Evolutionary conservation across 2,888 invertebrate genomes (phyloP).

Genomic region (Eledona agricola): DNA sequence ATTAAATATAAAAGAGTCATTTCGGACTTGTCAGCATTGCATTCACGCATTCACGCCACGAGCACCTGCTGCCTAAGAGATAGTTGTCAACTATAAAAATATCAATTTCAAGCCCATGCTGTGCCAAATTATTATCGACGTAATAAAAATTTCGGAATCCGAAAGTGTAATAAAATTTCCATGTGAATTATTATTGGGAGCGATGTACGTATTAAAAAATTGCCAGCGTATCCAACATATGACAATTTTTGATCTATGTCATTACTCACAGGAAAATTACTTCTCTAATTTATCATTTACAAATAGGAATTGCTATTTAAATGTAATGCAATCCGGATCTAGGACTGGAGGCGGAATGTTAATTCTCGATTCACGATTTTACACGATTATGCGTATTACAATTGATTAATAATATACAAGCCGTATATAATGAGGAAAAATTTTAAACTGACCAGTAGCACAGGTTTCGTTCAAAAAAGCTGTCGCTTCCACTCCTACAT

Average conservation of each 20-base stretch:
- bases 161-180: too few species aligned
- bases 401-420: constrained; percentile 30
- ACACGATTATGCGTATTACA: constrained; percentile 27
- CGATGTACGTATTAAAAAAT: constrained; percentile 7
- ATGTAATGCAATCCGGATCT: constrained; percentile 15
- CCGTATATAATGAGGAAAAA: constrained; percentile 26
- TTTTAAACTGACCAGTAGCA: constrained; percentile 31
- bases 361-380: constrained; percentile 16
- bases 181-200: constrained; percentile 25
- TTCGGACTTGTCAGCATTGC: constrained; percentile 49
- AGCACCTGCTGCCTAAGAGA: constrained; percentile 48
- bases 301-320: constrained; percentile 7
- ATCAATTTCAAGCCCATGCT: constrained; percentile 42
- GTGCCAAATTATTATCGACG: constrained; percentile 33
- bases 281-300: constrained; percentile 32
- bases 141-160: constrained; percentile 21
- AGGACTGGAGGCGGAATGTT: constrained; percentile 5
- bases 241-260: constrained; percentile 26
- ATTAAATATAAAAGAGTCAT: too few species aligned
- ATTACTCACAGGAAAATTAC: constrained; percentile 33
- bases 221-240: constrained; percentile 24
- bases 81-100: constrained; percentile 47
- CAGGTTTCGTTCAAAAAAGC: constrained; percentile 27
- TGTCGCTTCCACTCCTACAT: constrained; percentile 24
- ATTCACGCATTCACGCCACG: constrained; percentile 49